Percentiles rank a stretch among this genome's conserved stretches.
These are phyloP conservation scores for Ptilonorhynchus violaceus DNA, from an alignment of 2,113 vertebrate species.

Conservation along the genomic window DNA sequence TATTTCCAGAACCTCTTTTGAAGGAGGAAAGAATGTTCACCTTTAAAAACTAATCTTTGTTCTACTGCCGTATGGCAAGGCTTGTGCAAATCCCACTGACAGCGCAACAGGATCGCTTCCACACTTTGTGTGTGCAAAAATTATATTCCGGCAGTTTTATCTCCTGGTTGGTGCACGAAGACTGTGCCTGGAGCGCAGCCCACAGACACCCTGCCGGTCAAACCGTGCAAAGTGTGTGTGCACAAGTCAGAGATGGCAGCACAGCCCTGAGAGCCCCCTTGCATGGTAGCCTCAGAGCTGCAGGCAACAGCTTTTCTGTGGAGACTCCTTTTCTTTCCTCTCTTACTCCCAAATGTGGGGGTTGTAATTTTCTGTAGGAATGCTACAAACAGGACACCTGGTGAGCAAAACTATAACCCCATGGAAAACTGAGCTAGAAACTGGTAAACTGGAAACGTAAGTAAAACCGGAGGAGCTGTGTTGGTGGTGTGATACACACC, in stretches of 20 bases:
- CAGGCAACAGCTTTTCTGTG: neutral
- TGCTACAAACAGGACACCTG: neutral
- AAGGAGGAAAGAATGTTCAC: neutral
- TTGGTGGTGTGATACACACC: rapidly evolving
- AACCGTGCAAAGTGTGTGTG: neutral
- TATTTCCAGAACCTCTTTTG: neutral
- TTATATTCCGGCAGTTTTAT: neutral
- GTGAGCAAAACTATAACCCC: neutral
- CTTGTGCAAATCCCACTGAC: neutral
- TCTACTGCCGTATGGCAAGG: rapidly evolving
- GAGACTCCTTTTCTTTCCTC: neutral
- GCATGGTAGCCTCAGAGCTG: neutral
- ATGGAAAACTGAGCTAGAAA: neutral
- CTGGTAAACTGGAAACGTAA: neutral
- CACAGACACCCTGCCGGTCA: neutral
- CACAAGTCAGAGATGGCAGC: neutral
- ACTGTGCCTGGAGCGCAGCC: neutral
- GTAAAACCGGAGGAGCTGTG: neutral
- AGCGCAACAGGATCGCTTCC: neutral
- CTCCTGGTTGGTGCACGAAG: neutral
- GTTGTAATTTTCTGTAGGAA: neutral
- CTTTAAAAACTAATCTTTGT: neutral
- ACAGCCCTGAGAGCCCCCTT: neutral
- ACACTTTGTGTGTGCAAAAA: neutral
- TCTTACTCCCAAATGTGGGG: neutral